Percentiles rank a stretch among this genome's conserved stretches.
phyloP scores from a whole-genome alignment of 23 tunicate species.

The Ciona savignyi region DNA sequence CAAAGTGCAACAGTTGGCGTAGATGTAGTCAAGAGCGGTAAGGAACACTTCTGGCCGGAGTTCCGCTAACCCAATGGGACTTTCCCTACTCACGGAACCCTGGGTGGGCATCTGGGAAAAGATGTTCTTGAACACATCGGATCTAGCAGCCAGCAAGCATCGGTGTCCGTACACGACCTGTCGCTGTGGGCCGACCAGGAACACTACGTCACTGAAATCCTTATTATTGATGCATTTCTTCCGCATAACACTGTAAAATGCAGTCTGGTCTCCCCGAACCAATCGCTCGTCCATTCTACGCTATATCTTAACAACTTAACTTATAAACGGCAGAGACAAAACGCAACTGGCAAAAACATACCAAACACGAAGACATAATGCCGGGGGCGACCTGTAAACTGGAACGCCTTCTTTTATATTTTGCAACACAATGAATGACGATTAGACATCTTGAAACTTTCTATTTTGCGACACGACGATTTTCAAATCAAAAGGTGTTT shows the following conservation, averaged over 20 bases:
- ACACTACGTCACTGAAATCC: slow-evolving; percentile 77
- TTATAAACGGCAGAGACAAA: neutral
- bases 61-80: slow-evolving; percentile 57
- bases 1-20: slow-evolving; percentile 92
- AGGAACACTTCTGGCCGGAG: slow-evolving; percentile 87
- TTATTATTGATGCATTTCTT: slow-evolving; percentile 88
- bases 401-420: neutral
- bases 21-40: slow-evolving; percentile 89
- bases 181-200: slow-evolving; percentile 68
- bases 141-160: slow-evolving; percentile 72
- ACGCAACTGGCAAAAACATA: too few relatives aligned
- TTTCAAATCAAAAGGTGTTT: too few relatives aligned
- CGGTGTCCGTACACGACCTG: slow-evolving; percentile 71
- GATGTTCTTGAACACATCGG: slow-evolving; percentile 78
- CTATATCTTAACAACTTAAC: neutral
- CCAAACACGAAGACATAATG: neutral
- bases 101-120: slow-evolving; percentile 74
- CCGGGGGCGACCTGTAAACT: neutral
- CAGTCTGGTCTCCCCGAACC: slow-evolving; percentile 91
- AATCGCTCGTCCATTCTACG: slow-evolving; percentile 52
- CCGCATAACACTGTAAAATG: slow-evolving; percentile 92
- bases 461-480: too few relatives aligned
- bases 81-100: slow-evolving; percentile 41
- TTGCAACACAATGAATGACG: too few relatives aligned
- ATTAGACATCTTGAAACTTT: too few relatives aligned